Base-by-base conservation (phyloP, 2,113 vertebrate species). In the Pangasianodon hypophthalmus region DNA sequence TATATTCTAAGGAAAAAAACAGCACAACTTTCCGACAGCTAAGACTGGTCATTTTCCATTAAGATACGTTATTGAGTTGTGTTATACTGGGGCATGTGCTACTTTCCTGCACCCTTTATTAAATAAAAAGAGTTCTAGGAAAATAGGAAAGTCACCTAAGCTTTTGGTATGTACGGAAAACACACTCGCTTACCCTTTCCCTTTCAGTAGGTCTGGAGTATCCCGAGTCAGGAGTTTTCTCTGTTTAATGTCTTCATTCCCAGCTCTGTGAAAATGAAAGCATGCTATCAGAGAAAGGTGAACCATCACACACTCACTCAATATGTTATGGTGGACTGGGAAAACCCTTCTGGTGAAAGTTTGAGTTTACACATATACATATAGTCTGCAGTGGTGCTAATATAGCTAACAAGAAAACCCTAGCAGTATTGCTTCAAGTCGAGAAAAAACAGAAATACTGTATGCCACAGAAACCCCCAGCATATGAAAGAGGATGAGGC, bases 151-250 rank as follows among this genome's bases (percentile, higher is more conserved):
- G 44, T 29, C 24, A 50, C 3, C n/a, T 81, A 52, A 29, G 69
- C 71, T 64, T 64, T 79, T 46, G 21, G 21, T 21, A 86, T 90
- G 87, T 86, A 88, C 26, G 73, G 48, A 19, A 56, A 84, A 88
- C 81, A 93, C 90, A 94, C 91, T 89, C 92, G 98, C 98, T 99
- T 97, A 99, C 98, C 97, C 98, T 96, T 96, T 98, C 90, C 97
- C 98, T 95, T 97, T 98, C 93, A 99, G 97, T 95, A 99, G 97
- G 96, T 97, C 96, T 87, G 97, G 97, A 95, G 97, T 96, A 88
- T 97, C 96, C 96, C 95, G 97, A 95, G 96, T 96, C 96, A 97
- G 95, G 86, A 95, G 95, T 96, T 96, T 97, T 97, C 92, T 97
- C 94, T 97, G 97, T 92, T 96, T 97, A 95, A 96, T 94, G 95